A percentile compares a stretch with the other conserved stretches of the same genome.
phyloP scores from a whole-genome alignment of 2,797 vertebrate species.

The Sebastes matsubarae region DNA sequence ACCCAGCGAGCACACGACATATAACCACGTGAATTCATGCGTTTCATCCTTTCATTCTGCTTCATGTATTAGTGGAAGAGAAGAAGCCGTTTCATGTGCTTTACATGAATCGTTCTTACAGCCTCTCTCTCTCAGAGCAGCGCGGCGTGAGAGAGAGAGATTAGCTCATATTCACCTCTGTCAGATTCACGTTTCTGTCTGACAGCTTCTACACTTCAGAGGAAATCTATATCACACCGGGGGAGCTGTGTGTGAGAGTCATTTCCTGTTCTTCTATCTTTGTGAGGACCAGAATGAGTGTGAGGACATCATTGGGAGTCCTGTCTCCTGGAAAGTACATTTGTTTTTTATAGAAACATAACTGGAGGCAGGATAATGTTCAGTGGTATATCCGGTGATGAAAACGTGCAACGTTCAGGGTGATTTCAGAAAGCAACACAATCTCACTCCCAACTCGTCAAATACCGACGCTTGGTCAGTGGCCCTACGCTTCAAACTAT shows the following conservation, averaged over 20 bases:
- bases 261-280: background rate
- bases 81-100: background rate
- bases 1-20: background rate
- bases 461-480: background rate
- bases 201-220: slow-evolving; percentile 1
- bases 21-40: background rate
- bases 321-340: background rate
- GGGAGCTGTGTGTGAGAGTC: background rate
- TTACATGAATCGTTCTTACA: background rate
- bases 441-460: background rate
- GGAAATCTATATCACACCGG: slow-evolving; percentile 10
- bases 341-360: background rate
- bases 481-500: no score
- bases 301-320: background rate
- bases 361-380: background rate
- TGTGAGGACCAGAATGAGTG: background rate
- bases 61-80: background rate
- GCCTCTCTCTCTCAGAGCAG: background rate
- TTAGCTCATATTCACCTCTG: slow-evolving; percentile 25
- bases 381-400: background rate
- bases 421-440: background rate
- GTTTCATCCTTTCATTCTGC: background rate
- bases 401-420: background rate
- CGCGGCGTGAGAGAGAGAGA: background rate
- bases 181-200: slow-evolving; percentile 11